These are phyloP conservation scores for Hermetia illucens DNA, from an alignment of 1,140 invertebrate genomes.

Conservation along the genomic window DNA sequence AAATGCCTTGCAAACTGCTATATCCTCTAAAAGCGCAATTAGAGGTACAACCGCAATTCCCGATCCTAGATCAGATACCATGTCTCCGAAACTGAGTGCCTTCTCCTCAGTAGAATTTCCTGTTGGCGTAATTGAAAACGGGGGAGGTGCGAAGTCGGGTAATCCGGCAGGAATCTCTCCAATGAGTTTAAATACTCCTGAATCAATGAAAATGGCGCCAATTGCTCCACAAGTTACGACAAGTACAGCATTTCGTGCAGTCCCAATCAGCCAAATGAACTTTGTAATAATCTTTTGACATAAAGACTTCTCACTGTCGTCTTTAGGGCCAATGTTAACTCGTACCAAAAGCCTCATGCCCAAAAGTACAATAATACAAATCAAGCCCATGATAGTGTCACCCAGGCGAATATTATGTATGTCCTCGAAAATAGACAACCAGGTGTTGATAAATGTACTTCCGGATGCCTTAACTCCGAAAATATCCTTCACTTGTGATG, in stretches of 20 bases:
- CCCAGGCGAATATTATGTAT: conserved; percentile 44
- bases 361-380: conserved; percentile 54
- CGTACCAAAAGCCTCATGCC: conserved; percentile 48
- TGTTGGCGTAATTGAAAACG: conserved; percentile 39
- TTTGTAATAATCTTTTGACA: conserved; percentile 36
- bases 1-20: conserved; percentile 68
- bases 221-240: conserved; percentile 50
- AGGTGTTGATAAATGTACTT: conserved; percentile 55
- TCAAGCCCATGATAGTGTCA: conserved; percentile 52
- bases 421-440: conserved; percentile 49
- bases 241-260: conserved; percentile 61
- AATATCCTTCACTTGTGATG: conserved; percentile 77
- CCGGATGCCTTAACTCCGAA: conserved; percentile 63
- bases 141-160: conserved; percentile 44
- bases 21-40: conserved; percentile 66
- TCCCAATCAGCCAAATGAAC: conserved; percentile 46
- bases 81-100: conserved; percentile 42
- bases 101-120: conserved; percentile 31
- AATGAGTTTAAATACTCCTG: conserved; percentile 18
- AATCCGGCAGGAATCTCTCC: conserved; percentile 54
- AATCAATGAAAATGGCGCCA: conserved; percentile 35
- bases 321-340: conserved; percentile 38
- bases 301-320: conserved; percentile 33
- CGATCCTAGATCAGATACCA: conserved; percentile 56
- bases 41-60: conserved; percentile 66